A percentile compares a stretch with the other conserved stretches of the same genome.
Conservation (phyloP, 2,888 invertebrate genomes). For the Auanema sp. region DNA sequence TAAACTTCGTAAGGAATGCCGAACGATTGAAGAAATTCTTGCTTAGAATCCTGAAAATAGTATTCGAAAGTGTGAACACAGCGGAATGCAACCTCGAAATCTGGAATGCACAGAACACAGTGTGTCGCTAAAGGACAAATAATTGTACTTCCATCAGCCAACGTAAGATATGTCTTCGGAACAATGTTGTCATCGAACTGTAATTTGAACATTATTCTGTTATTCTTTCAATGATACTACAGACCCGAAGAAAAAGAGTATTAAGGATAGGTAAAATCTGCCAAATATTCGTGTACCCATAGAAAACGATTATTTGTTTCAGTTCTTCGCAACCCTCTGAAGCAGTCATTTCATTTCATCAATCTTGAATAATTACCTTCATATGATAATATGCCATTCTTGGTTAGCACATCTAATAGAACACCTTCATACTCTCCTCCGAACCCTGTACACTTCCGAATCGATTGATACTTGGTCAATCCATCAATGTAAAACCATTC, state of each 20-base stretch:
- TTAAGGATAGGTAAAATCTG: conserved; percentile 44
- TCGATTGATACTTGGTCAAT: background rate
- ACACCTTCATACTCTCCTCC: too few species aligned
- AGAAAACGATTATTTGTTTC: conserved; percentile 42
- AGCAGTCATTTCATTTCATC: background rate
- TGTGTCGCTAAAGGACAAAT: conserved; percentile 26
- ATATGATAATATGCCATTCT: background rate
- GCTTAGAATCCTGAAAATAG: too few species aligned
- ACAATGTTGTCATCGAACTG: conserved; percentile 21
- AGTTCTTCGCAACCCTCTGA: background rate
- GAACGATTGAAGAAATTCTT: too few species aligned
- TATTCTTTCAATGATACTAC: too few species aligned
- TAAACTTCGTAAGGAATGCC: too few species aligned
- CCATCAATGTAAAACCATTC: background rate
- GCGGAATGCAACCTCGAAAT: conserved; percentile 21
- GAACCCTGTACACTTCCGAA: too few species aligned
- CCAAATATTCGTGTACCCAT: conserved; percentile 47
- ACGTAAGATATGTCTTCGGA: conserved; percentile 26
- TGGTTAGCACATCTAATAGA: too few species aligned
- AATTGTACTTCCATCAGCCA: conserved; percentile 34
- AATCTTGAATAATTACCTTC: background rate
- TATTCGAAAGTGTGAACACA: too few species aligned
- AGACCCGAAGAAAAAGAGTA: conserved; percentile 36
- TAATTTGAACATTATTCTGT: too few species aligned
- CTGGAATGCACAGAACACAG: conserved; percentile 34